These are phyloP conservation scores for Drosophila longiperda DNA, from an alignment of 2,888 invertebrate genomes.

Conservation along the genomic window DNA sequence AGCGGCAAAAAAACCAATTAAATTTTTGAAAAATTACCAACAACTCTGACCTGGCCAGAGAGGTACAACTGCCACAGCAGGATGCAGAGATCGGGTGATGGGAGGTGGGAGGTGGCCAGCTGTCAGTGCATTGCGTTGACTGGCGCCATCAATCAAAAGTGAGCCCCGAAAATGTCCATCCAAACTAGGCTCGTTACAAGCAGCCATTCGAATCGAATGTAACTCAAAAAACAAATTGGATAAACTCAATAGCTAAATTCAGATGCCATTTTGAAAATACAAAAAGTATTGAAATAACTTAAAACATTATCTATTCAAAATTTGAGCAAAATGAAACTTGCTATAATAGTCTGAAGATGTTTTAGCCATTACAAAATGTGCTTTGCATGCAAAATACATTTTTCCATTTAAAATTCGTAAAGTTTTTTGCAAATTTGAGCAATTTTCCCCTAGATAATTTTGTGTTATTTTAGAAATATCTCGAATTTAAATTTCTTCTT, in stretches of 20 bases:
- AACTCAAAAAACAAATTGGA: constrained; percentile 26
- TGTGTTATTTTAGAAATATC: neutral
- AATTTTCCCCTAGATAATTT: neutral
- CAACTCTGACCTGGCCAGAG: constrained; percentile 9
- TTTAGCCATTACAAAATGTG: neutral
- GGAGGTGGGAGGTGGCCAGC: constrained; percentile 16
- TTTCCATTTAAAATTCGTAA: neutral
- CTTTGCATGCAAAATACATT: neutral
- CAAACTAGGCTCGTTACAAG: constrained; percentile 55
- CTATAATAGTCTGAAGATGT: neutral
- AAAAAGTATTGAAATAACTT: neutral
- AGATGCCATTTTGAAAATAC: constrained; percentile 10
- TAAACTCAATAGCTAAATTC: neutral
- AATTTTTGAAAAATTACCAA: constrained; percentile 71
- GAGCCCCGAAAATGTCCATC: constrained; percentile 44
- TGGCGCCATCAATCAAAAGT: constrained; percentile 68
- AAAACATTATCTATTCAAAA: neutral
- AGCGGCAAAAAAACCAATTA: constrained; percentile 71
- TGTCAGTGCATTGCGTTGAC: constrained; percentile 45
- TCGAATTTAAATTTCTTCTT: neutral
- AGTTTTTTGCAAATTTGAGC: neutral
- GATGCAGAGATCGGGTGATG: neutral
- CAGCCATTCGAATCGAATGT: constrained; percentile 34
- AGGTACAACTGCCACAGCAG: neutral
- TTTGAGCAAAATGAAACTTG: neutral